These are phyloP conservation scores for Alentia gelatinosa DNA, from an alignment of 2,888 invertebrate species.

Conservation along the genomic window DNA sequence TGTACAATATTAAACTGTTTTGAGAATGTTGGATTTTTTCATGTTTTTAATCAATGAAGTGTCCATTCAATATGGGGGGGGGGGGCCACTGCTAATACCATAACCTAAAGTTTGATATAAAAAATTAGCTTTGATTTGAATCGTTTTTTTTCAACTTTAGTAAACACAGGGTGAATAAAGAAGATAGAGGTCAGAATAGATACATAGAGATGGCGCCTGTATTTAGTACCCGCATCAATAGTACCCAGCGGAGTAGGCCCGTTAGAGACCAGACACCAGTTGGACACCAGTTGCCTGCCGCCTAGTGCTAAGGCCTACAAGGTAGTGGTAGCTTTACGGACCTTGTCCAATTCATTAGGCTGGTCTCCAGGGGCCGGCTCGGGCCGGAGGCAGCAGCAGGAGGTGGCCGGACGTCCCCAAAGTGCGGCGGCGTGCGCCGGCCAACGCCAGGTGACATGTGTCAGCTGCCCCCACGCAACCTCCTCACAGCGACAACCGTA, in stretches of 20 bases:
- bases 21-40: too few species aligned
- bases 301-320: not conserved
- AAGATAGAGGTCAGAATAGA: too few species aligned
- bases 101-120: too few species aligned
- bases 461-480: not conserved
- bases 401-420: not conserved
- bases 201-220: too few species aligned
- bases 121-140: too few species aligned
- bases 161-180: too few species aligned
- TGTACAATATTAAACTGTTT: too few species aligned
- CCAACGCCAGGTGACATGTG: not conserved
- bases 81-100: too few species aligned
- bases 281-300: not conserved
- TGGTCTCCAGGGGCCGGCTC: not conserved
- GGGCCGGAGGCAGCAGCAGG: not conserved
- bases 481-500: too few species aligned
- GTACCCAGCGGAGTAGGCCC: not conserved
- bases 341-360: constrained; percentile 37
- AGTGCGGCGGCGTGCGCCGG: not conserved
- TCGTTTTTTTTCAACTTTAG: too few species aligned
- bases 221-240: not conserved
- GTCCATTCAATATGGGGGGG: too few species aligned
- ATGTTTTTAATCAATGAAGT: too few species aligned
- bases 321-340: not conserved
- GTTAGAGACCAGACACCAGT: constrained; percentile 6